phyloP scores from a whole-genome alignment of 2,113 vertebrate species.

The Fulica atra region DNA sequence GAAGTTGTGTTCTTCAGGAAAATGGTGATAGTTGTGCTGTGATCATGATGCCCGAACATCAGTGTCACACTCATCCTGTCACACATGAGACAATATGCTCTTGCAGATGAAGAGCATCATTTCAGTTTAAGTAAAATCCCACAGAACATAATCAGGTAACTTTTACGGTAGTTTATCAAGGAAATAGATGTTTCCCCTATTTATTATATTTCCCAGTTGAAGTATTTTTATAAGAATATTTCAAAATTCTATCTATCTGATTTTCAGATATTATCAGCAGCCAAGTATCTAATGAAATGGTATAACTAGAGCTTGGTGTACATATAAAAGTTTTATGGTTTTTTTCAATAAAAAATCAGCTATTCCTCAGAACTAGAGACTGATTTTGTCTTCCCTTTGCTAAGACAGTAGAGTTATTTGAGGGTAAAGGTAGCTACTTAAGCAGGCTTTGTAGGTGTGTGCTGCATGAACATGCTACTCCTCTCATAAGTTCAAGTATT shows the following conservation, averaged over 20 bases:
- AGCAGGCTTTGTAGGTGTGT: not conserved
- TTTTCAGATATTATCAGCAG: not conserved
- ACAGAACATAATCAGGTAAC: not conserved
- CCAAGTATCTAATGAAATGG: not conserved
- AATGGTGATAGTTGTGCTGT: not conserved
- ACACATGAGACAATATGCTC: fast-evolving
- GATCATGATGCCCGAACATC: fast-evolving
- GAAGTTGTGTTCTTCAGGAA: not conserved
- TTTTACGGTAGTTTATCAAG: not conserved
- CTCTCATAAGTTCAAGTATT: not conserved
- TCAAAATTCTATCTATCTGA: not conserved
- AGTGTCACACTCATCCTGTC: not conserved
- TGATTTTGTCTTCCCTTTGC: not conserved
- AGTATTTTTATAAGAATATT: not conserved
- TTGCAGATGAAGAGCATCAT: not conserved
- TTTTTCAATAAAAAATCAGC: not conserved
- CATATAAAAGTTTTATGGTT: not conserved
- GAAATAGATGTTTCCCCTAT: not conserved
- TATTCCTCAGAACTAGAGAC: not conserved
- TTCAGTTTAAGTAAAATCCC: not conserved
- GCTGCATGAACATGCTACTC: not conserved
- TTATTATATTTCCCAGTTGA: not conserved
- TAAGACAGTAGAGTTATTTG: not conserved
- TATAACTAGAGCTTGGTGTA: not conserved
- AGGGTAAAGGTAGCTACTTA: not conserved